A percentile compares a stretch with the other conserved stretches of the same genome.
Evolutionary conservation across 2,888 invertebrate genomes (phyloP).

Genomic region (Cheilosia vernalis): DNA sequence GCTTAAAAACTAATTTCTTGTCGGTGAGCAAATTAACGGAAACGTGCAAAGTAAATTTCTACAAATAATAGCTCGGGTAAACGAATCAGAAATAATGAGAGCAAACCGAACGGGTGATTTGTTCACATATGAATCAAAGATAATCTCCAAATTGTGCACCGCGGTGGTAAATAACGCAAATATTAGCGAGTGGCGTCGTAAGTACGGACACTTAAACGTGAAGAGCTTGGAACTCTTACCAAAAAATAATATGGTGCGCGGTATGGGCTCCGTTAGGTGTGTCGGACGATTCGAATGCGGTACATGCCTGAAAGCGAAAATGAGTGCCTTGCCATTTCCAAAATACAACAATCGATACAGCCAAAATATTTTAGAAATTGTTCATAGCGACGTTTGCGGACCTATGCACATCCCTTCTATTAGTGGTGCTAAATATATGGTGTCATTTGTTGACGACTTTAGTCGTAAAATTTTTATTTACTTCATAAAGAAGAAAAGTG

Average conservation of each 20-base stretch:
- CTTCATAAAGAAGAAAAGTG: constrained; percentile 62
- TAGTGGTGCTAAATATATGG: constrained; percentile 50
- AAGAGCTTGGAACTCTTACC: constrained; percentile 33
- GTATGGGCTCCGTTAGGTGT: constrained; percentile 1
- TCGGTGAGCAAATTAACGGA: constrained; percentile 39
- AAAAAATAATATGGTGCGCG: constrained; percentile 18
- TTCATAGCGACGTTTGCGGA: constrained; percentile 10
- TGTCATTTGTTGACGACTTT: constrained; percentile 45
- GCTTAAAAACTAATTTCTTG: constrained; percentile 27
- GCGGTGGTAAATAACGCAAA: not conserved
- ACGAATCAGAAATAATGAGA: constrained; percentile 2
- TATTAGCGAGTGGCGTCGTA: constrained; percentile 22
- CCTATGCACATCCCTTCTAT: constrained; percentile 55
- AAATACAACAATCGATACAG: not conserved
- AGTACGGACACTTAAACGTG: constrained; percentile 33
- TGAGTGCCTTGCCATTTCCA: constrained; percentile 26
- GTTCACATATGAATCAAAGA: constrained; percentile 2
- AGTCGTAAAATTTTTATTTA: constrained; percentile 42
- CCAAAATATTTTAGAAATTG: constrained; percentile 16
- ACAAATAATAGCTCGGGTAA: constrained; percentile 8
- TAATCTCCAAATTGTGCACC: not conserved
- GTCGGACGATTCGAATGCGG: constrained; percentile 9
- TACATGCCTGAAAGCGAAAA: constrained; percentile 26
- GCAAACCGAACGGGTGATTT: constrained; percentile 8
- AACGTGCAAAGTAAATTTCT: constrained; percentile 35